phyloP scores from a whole-genome alignment of 2,797 vertebrate genomes.

The Odontamblyopus lacepedii region DNA sequence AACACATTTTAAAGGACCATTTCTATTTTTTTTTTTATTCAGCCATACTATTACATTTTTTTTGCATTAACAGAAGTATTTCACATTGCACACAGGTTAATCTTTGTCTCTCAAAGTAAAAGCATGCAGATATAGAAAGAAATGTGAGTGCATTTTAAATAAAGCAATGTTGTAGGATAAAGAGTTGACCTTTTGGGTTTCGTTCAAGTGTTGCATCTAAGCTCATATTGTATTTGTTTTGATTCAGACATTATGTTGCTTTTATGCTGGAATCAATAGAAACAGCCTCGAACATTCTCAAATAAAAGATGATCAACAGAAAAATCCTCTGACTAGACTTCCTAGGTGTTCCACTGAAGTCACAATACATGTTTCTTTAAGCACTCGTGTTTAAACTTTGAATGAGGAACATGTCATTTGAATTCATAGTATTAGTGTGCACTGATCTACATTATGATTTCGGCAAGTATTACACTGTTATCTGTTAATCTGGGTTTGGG shows the following conservation, averaged over 20 bases:
- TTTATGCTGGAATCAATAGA: neutral
- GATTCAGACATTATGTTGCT: neutral
- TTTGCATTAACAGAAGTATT: neutral
- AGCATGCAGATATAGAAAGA: neutral
- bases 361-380: neutral
- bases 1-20: neutral
- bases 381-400: neutral
- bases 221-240: neutral
- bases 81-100: neutral
- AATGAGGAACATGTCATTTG: neutral
- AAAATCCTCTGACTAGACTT: neutral
- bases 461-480: too few relatives aligned
- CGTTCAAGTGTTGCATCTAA: slow-evolving; percentile 2
- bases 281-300: neutral
- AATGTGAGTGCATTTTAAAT: neutral
- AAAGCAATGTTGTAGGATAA: neutral
- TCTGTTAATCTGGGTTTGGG: neutral
- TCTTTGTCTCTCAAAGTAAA: neutral
- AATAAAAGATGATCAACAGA: neutral
- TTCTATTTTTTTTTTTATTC: neutral
- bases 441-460: neutral
- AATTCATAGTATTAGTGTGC: neutral
- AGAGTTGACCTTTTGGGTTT: neutral
- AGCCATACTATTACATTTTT: too few relatives aligned
- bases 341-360: neutral